Base-by-base conservation (phyloP, 2,113 vertebrate species). In the Egretta garzetta region DNA sequence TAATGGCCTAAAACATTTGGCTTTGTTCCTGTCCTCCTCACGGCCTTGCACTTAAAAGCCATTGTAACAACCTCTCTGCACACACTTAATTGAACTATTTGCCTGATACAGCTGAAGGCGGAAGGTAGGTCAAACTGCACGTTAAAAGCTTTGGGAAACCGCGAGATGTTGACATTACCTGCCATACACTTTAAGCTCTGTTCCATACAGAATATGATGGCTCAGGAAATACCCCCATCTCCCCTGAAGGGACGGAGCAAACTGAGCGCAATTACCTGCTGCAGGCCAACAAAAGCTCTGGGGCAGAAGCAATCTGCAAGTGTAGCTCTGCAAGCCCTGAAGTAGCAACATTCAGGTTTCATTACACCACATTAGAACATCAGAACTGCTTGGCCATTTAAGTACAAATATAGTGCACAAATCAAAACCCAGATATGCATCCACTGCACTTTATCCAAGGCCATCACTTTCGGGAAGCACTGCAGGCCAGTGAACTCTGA, bases 271-370 rank as follows among this genome's bases (percentile, higher is more conserved):
- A 17, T 9, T 59, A 92, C 27, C 52, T 47, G 50, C 32, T 50
- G 63, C 60, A 68, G 62, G 41, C 1, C 3, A 82, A 66, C 6
- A 28, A 41, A 28, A 4, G 19, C 75, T 79, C 43, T 45, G 43
- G 7, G 27, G 30, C 63, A 89, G 64, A 71, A 70, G 59, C 33
- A 37, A 41, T 62, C 33, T 60, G 17, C 52, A 85, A 56, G 20
- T 0, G 0, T 2, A 70, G 58, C 49, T 82, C 77, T 37, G 10
- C 0, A 0, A 96, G 83, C 72, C 80, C 82, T 3, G 9, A 33
- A 81, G 80, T 4, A 75, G 60, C 37, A 89, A 71, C 24, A 39
- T 33, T 63, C 43, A 67, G 66, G 33, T 72, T 84, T 70, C 5
- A 0, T 41, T 56, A 56, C 32, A 81, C 10, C n/a, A 47, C 50